phyloP scores from a whole-genome alignment of 2,888 invertebrate species.

The Stenolophus ochropezus region DNA sequence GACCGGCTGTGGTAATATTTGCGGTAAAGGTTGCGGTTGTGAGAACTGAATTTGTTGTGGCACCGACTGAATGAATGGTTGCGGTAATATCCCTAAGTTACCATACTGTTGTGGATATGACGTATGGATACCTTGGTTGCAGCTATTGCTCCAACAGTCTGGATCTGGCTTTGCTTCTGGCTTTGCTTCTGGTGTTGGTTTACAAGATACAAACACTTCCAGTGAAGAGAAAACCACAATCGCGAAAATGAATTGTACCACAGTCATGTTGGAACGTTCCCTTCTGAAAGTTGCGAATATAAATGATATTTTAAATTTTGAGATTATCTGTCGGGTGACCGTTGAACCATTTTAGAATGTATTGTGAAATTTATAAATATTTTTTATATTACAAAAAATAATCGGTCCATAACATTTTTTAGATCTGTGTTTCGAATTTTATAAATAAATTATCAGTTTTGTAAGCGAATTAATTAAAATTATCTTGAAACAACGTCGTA shows the following conservation, averaged over 20 bases:
- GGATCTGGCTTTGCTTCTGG: neutral
- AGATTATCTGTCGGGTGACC: neutral
- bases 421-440: neutral
- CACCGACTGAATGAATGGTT: neutral
- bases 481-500: too few relatives aligned
- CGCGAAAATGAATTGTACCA: neutral
- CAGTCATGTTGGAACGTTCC: constrained; percentile 15
- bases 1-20: neutral
- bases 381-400: constrained; percentile 23
- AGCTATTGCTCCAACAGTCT: neutral
- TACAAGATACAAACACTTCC: constrained; percentile 26
- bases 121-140: constrained; percentile 14
- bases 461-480: neutral
- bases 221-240: neutral
- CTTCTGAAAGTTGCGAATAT: constrained; percentile 29
- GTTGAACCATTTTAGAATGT: neutral
- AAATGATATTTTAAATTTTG: neutral
- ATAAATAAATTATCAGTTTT: neutral
- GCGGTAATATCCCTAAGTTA: neutral
- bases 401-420: neutral
- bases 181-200: neutral
- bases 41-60: neutral
- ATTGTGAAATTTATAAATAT: neutral
- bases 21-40: neutral
- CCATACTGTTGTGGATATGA: constrained; percentile 18